These are phyloP conservation scores for Myotis planiceps DNA, from an alignment of 2,797 vertebrate species.

Conservation along the genomic window DNA sequence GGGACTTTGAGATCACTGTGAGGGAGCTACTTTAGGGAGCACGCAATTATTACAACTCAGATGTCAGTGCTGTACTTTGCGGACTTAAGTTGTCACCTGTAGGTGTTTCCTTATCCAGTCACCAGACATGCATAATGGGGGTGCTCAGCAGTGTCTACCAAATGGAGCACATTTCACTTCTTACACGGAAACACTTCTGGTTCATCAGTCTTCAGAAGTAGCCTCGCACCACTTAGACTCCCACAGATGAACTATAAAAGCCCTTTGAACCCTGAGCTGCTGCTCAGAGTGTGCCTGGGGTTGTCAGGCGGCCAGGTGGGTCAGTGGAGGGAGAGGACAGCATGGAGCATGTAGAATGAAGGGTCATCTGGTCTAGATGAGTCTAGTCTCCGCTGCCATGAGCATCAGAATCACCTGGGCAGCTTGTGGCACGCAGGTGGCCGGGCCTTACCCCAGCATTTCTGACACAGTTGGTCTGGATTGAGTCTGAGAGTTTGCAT, in stretches of 20 bases:
- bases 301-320: rapidly evolving
- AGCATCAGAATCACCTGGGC: background rate
- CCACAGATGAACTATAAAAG: background rate
- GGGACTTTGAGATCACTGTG: conserved; percentile 6
- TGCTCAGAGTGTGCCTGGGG: background rate
- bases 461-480: background rate
- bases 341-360: rapidly evolving
- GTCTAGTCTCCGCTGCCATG: rapidly evolving
- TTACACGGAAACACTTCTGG: background rate
- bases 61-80: background rate
- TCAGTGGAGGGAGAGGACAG: background rate
- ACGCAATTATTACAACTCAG: background rate
- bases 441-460: background rate
- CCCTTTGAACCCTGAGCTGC: background rate
- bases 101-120: background rate
- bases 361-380: background rate
- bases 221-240: background rate
- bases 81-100: background rate
- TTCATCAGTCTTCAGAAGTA: background rate
- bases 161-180: background rate
- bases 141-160: background rate
- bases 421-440: background rate
- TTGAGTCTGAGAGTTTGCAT: no score
- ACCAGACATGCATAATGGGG: background rate
- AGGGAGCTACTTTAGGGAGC: background rate